Conservation (phyloP, 2,888 invertebrate genomes). For the Philonicus albiceps region DNA sequence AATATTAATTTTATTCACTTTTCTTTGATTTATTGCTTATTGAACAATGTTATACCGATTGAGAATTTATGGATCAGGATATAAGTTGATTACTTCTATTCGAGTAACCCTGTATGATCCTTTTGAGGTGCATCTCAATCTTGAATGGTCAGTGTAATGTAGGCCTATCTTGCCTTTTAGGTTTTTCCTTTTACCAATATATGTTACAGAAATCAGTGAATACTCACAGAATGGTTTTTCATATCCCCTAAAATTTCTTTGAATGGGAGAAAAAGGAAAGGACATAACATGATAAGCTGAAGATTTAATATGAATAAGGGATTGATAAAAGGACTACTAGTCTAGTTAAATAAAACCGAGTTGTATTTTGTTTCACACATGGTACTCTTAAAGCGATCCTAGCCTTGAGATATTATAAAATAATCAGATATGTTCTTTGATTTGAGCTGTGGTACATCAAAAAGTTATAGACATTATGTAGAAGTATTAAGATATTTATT, state of each 20-base stretch:
- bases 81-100: neutral
- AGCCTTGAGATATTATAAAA: no score
- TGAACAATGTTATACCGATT: neutral
- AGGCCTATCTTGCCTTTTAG: no score
- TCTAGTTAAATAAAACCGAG: neutral
- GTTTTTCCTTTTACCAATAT: neutral
- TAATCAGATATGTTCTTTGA: no score
- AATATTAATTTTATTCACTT: neutral
- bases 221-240: neutral
- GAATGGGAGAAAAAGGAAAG: neutral
- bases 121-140: neutral
- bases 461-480: no score
- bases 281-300: neutral
- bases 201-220: no score
- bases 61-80: neutral
- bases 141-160: neutral
- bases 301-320: neutral
- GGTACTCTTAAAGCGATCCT: neutral
- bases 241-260: neutral
- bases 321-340: neutral
- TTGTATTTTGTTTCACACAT: neutral
- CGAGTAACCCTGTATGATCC: neutral
- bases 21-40: neutral
- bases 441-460: no score
- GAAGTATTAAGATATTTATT: no score